A percentile compares a stretch with the other conserved stretches of the same genome.
Evolutionary conservation across 2,888 invertebrate genomes (phyloP).

Genomic region (Nephrotoma flavescens): DNA sequence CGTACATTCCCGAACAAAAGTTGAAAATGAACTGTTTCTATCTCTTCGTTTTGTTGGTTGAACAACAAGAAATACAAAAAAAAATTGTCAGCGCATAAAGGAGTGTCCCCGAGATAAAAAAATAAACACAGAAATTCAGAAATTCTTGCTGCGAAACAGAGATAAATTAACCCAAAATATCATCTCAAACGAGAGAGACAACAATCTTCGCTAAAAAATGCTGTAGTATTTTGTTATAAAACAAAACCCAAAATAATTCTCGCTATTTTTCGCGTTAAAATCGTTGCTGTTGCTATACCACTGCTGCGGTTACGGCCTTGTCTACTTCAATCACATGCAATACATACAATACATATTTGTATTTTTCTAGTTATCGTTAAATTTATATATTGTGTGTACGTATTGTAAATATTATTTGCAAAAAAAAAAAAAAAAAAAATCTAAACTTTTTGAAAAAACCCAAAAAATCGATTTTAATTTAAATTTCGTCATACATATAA

Average conservation of each 20-base stretch:
- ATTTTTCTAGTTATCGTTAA: background rate
- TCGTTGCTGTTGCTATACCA: background rate
- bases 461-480: background rate
- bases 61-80: background rate
- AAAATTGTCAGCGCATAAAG: background rate
- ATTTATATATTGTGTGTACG: background rate
- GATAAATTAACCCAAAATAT: background rate
- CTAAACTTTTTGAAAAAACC: background rate
- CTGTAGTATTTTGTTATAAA: background rate
- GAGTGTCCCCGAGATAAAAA: background rate
- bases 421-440: background rate
- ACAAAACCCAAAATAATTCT: background rate
- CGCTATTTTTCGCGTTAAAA: background rate
- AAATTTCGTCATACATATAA: too few species aligned
- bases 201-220: background rate
- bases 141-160: background rate
- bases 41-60: background rate
- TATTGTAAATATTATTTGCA: background rate
- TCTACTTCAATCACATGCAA: conserved; percentile 1
- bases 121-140: background rate
- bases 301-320: background rate
- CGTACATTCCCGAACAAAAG: conserved; percentile 16
- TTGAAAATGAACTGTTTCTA: conserved; percentile 15
- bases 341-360: background rate
- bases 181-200: background rate